Evolutionary conservation across 1,140 invertebrate species (phyloP), one percentile per base, ranked within the genome.

Genomic region (Leptonema lineaticorne): DNA sequence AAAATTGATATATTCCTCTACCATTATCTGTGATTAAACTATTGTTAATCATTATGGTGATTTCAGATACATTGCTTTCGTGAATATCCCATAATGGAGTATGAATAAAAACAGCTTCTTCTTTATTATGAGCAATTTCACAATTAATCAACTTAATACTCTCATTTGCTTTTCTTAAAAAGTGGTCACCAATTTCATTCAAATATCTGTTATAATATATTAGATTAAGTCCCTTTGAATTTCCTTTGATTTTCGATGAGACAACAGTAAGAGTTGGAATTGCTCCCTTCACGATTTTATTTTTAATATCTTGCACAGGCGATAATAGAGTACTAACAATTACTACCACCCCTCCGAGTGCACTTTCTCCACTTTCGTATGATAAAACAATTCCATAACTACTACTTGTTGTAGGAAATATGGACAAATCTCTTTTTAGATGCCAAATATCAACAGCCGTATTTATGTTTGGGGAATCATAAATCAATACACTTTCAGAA

Each of bases 191-290:
- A 46, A 88, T 78, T 77, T 95, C 92, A 75, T 93, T 90, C 24
- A 92, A 79, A 75, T 92, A 93, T 20, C 92, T 85, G 79, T 97
- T 97, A 76, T 97, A 98, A 77, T 95, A 96, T 1, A 89, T 88
- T 0, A 89, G 90, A 20, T 90, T 87, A 24, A 98, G 82, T 9
- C 96, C 96, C 74, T 88, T 84, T 0, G 86, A 83, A 75, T 98
- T 98, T 58, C 88, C 85, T 74, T 88, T 88, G 20, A 97, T 92
- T 78, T 87, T 89, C 0, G 89, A 86, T 46, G 90, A 89, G 0
- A 80, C 78, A 8, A 94, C 79, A 59, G 84, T 85, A 7, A 94
- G 75, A 0, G 89, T 90, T 3, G 92, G 92, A 30, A 92, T 84
- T 0, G 91, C 89, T 0, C 92, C 91, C 78, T 86, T 86, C 0